Evolutionary conservation across 2,797 vertebrate genomes (phyloP).

Genomic region (Sebastes variabilis): DNA sequence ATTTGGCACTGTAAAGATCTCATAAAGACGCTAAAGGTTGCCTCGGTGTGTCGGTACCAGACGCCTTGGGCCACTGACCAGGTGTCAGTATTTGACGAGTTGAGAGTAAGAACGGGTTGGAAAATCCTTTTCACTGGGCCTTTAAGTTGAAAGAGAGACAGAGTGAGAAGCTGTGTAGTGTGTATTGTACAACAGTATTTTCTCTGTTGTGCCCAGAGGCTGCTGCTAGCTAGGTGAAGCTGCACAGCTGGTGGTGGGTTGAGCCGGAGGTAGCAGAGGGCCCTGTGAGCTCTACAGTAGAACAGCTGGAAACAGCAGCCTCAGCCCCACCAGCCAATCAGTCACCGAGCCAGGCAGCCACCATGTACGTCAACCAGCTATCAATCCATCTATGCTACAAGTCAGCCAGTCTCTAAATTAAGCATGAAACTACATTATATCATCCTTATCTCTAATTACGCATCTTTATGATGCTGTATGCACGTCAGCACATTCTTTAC

Average conservation of each 20-base stretch:
- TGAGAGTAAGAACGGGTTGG: neutral
- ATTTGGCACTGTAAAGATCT: too few species aligned
- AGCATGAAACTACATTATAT: constrained; percentile 23
- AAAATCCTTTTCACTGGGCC: neutral
- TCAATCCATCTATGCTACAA: constrained; percentile 16
- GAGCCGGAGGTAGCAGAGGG: constrained; percentile 55
- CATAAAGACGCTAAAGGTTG: neutral
- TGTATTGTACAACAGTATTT: constrained; percentile 29
- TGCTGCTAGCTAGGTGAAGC: constrained; percentile 49
- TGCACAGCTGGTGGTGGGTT: constrained; percentile 62
- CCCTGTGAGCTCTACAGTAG: constrained; percentile 32
- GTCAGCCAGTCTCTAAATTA: constrained; percentile 44
- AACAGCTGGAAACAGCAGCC: constrained; percentile 62
- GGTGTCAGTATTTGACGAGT: neutral
- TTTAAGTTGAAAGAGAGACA: neutral
- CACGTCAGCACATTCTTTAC: constrained; percentile 24
- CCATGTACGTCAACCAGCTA: constrained; percentile 6
- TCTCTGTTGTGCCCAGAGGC: constrained; percentile 51
- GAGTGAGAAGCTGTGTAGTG: neutral
- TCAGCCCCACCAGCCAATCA: constrained; percentile 49
- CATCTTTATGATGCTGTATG: constrained; percentile 26
- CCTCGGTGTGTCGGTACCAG: neutral
- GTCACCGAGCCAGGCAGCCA: constrained; percentile 37
- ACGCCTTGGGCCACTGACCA: neutral
- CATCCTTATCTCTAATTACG: constrained; percentile 42